Evolutionary conservation across 2,888 invertebrate genomes (phyloP).

Genomic region (Sarcophaga variegata): DNA sequence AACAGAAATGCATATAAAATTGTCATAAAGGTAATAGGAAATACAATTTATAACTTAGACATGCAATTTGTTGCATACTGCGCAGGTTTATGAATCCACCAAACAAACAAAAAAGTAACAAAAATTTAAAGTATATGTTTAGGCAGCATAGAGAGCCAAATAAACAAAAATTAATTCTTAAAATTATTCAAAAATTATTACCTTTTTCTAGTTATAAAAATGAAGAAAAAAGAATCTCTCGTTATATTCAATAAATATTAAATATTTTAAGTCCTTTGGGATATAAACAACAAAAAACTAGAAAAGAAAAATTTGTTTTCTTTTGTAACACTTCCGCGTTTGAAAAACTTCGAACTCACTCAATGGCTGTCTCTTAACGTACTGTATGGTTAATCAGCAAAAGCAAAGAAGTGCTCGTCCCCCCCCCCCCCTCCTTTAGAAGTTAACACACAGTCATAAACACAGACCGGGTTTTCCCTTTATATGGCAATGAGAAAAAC

Average conservation of each 20-base stretch:
- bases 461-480: slow-evolving; percentile 55
- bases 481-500: neutral
- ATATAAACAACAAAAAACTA: neutral
- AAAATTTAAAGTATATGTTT: slow-evolving; percentile 22
- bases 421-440: slow-evolving; percentile 42
- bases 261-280: slow-evolving; percentile 25
- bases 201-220: neutral
- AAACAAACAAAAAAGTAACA: neutral
- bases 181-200: neutral
- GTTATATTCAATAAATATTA: neutral
- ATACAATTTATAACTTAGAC: slow-evolving; percentile 58
- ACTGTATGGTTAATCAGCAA: slow-evolving; percentile 65
- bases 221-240: neutral
- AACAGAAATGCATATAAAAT: slow-evolving; percentile 27
- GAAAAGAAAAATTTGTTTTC: neutral
- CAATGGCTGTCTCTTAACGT: slow-evolving; percentile 61
- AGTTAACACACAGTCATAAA: slow-evolving; percentile 51
- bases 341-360: slow-evolving; percentile 46
- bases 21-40: slow-evolving; percentile 26
- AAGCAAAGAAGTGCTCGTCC: slow-evolving; percentile 8
- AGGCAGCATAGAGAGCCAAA: neutral
- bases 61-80: slow-evolving; percentile 67
- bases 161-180: neutral
- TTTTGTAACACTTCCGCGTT: slow-evolving; percentile 62
- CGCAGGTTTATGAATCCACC: slow-evolving; percentile 58